Base-by-base conservation (phyloP, 2,888 invertebrate genomes). In the Hoplodrina ambigua region DNA sequence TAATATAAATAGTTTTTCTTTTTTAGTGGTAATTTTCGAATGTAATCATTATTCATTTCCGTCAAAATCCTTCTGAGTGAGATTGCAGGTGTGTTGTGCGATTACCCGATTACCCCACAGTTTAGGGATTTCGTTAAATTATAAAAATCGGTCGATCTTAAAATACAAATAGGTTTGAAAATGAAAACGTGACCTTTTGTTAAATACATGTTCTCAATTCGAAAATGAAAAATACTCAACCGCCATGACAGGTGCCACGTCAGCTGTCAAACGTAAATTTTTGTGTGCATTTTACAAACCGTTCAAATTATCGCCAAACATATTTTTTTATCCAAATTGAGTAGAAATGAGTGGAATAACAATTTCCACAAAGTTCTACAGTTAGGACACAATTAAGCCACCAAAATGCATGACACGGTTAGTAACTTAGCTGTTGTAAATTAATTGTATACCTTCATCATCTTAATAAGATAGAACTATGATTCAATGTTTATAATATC, bases 321-420 rank as follows among this genome's bases (percentile, higher is more conserved):
- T 46, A n/a, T 44, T 69, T 66, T 52, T 59, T 41, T 54, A 44
- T 70, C 63, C 30, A 78, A 78, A 78, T 75, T 71, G 64, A 44
- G 11, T 50, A 30, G 25, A 25, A 41, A 70, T 72, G 60, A 59
- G 58, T 61, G 56, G 56, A 61, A 19, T 44, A 33, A 62, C 41
- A 4, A 13, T 44, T 49, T 37, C 50, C 15, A 30, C 15, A 30
- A 20, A 46, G 56, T 15, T 58, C 30, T 60, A 63, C 8, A 44
- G 17, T 44, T 30, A 63, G 60, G 13, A 49, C 54, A n/a, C 50
- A 25, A 61, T 67, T 71, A 57, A 72, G 19, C 71, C 64, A 59
- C 77, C 83, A 92, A 81, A 70, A 94, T 94, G 94, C 94, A 94
- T 86, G 94, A 94, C 70, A 93, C 91, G 88, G 94, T 94, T 84